Evolutionary conservation across 37 sponge, comb jelly and placozoan species (phyloP).

Genomic region (Amphimedon queenslandica): DNA sequence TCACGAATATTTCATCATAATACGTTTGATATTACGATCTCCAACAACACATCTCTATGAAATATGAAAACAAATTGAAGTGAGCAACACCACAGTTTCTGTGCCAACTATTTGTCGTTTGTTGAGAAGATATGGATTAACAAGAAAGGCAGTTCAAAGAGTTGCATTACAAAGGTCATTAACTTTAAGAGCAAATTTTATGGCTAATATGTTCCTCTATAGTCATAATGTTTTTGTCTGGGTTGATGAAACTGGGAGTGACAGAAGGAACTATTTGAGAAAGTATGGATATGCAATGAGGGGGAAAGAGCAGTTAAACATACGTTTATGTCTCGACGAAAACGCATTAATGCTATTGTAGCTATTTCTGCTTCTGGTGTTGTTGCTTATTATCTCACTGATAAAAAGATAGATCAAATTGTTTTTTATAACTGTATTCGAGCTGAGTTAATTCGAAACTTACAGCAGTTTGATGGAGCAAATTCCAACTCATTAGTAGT

Average conservation of each 20-base stretch:
- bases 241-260: constrained; percentile 33
- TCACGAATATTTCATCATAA: constrained; percentile 7
- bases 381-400: constrained; percentile 19
- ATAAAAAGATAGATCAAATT: constrained; percentile 14
- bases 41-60: constrained; percentile 2
- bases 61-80: constrained; percentile 1
- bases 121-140: constrained; percentile 7
- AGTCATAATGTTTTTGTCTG: constrained; percentile 5
- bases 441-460: constrained; percentile 29
- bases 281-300: constrained; percentile 24
- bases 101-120: constrained; percentile 5
- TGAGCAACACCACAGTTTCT: background rate
- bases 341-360: constrained; percentile 23
- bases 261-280: constrained; percentile 11
- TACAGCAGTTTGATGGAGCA: constrained; percentile 38
- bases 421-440: constrained; percentile 27
- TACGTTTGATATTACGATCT: background rate
- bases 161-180: constrained; percentile 13
- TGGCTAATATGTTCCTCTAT: constrained; percentile 7
- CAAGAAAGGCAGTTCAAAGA: constrained; percentile 11
- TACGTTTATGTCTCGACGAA: constrained; percentile 9
- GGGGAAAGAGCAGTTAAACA: constrained; percentile 3
- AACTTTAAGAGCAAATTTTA: constrained; percentile 3
- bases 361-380: constrained; percentile 32
- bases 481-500: constrained; percentile 19